Evolutionary conservation across 2,797 vertebrate genomes (phyloP).

Genomic region (Margarornis squamiger): DNA sequence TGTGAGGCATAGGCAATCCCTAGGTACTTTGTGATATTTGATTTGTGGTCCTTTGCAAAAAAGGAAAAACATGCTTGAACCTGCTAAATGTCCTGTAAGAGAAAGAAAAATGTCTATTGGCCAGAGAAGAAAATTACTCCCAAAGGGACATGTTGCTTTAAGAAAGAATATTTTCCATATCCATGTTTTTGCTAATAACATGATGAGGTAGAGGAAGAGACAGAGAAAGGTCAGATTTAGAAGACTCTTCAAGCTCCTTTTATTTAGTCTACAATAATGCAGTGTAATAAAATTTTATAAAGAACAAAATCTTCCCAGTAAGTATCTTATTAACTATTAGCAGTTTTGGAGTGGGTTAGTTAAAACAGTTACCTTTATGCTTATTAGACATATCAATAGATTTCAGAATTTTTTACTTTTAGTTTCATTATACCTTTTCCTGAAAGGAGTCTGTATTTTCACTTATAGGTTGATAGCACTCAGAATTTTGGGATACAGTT

Average conservation of each 20-base stretch:
- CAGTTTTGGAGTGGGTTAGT: not conserved
- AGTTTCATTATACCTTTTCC: not conserved
- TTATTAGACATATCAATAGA: not conserved
- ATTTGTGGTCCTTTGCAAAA: constrained; percentile 45
- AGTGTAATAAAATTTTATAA: not conserved
- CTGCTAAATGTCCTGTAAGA: constrained; percentile 8
- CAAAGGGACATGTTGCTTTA: not conserved
- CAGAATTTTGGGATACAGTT: not conserved
- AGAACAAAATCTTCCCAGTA: not conserved
- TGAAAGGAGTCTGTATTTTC: not conserved
- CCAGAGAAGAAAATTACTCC: constrained; percentile 25
- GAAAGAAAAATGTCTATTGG: not conserved
- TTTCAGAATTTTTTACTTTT: not conserved
- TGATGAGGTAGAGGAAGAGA: not conserved
- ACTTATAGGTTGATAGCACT: not conserved
- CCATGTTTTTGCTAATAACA: not conserved
- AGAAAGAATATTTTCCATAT: constrained; percentile 16
- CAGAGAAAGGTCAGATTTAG: not conserved
- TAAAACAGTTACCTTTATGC: not conserved
- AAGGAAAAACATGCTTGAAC: constrained; percentile 14
- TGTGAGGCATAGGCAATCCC: not conserved
- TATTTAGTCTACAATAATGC: not conserved
- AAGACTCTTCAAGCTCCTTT: not conserved
- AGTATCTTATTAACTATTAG: not conserved
- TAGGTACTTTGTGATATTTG: constrained; percentile 40